Percentiles rank a stretch among this genome's conserved stretches.
Conservation (phyloP, 2,888 invertebrate species). For the Amphimallon solstitiale region DNA sequence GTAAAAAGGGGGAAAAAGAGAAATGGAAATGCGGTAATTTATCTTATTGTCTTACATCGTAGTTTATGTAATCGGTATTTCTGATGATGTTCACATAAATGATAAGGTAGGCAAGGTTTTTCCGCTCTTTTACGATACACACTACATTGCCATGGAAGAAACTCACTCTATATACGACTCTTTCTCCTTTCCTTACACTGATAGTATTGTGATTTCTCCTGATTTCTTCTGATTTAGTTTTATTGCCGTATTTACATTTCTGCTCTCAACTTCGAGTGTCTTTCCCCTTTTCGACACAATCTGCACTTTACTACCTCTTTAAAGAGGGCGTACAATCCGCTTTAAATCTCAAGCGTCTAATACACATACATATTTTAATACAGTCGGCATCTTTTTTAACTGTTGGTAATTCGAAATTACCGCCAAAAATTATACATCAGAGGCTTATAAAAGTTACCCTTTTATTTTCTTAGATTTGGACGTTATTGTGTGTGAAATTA, state of each 20-base stretch:
- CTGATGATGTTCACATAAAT: slow-evolving; percentile 33
- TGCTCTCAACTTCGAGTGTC: slow-evolving; percentile 1
- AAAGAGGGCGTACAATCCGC: slow-evolving; percentile 31
- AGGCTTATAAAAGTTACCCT: slow-evolving; percentile 61
- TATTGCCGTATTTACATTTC: slow-evolving; percentile 53
- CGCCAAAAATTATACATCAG: slow-evolving; percentile 59
- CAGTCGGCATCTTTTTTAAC: slow-evolving; percentile 46
- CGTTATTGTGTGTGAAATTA: slow-evolving; percentile 66
- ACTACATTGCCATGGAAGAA: neutral
- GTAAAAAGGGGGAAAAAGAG: slow-evolving; percentile 12
- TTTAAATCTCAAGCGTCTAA: slow-evolving; percentile 57
- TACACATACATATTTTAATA: slow-evolving; percentile 61
- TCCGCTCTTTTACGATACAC: slow-evolving; percentile 1
- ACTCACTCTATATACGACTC: neutral
- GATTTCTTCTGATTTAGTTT: slow-evolving; percentile 52
- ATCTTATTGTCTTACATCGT: slow-evolving; percentile 31
- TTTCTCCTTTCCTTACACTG: slow-evolving; percentile 18
- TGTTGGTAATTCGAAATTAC: slow-evolving; percentile 60
- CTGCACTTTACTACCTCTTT: slow-evolving; percentile 33
- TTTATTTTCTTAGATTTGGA: slow-evolving; percentile 57
- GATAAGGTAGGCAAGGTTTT: slow-evolving; percentile 13
- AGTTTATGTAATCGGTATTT: slow-evolving; percentile 30
- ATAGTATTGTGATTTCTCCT: slow-evolving; percentile 24
- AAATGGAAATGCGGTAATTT: slow-evolving; percentile 22
- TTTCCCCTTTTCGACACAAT: slow-evolving; percentile 36